These are phyloP conservation scores for Premnoplex brunnescens DNA, from an alignment of 2,797 vertebrate species.

Conservation along the genomic window DNA sequence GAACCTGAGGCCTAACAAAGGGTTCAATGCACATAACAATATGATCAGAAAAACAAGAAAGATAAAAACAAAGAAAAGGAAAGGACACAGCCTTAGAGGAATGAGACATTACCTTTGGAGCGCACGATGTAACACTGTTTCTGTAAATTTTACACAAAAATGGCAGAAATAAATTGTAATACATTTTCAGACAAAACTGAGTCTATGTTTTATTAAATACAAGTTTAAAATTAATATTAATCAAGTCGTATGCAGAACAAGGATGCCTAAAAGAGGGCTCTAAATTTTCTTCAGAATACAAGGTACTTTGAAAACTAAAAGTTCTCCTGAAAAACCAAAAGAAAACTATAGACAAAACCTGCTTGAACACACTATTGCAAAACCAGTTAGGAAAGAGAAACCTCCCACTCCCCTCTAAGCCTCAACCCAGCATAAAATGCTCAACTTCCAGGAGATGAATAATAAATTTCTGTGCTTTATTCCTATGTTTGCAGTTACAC, in stretches of 20 bases:
- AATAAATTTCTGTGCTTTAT: neutral
- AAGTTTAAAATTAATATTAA: slow-evolving; percentile 74
- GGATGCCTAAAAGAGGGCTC: slow-evolving; percentile 79
- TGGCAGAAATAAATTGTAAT: slow-evolving; percentile 99
- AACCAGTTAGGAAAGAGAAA: neutral
- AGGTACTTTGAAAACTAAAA: slow-evolving; percentile 46
- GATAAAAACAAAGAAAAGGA: slow-evolving; percentile 64
- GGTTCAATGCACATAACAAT: slow-evolving; percentile 76
- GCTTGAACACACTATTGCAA: neutral
- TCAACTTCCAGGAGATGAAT: neutral
- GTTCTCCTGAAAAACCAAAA: slow-evolving; percentile 1
- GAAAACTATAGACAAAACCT: neutral
- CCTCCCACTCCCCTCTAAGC: neutral
- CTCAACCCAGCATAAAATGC: neutral
- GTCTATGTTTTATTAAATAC: slow-evolving; percentile 87
- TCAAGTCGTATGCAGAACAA: slow-evolving; percentile 77
- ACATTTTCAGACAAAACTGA: slow-evolving; percentile 93
- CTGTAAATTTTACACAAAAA: slow-evolving; percentile 99
- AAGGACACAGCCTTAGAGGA: slow-evolving; percentile 93
- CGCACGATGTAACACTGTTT: slow-evolving; percentile 98
- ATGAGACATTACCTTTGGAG: slow-evolving; percentile 99
- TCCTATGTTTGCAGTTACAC: neutral
- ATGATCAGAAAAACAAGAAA: slow-evolving; percentile 81
- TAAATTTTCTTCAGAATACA: slow-evolving; percentile 79
- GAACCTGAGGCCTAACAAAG: slow-evolving; percentile 77